These are phyloP conservation scores for Ridgeia piscesae DNA, from an alignment of 1,140 invertebrate genomes.

Conservation along the genomic window DNA sequence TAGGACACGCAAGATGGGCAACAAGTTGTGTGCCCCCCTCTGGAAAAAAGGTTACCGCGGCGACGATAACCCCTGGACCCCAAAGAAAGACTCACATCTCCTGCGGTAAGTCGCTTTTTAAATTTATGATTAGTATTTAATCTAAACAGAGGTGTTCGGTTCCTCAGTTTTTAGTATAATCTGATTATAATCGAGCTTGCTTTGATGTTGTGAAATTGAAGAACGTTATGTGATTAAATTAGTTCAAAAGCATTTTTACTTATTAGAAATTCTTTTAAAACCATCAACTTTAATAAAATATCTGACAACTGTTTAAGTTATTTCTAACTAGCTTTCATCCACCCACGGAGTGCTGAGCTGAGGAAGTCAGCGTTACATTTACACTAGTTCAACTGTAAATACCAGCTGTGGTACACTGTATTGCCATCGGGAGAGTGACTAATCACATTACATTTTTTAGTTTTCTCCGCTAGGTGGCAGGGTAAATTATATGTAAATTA, in stretches of 20 bases:
- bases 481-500: too few species aligned
- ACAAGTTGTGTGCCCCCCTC: constrained; percentile 88
- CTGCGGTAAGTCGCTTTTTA: constrained; percentile 71
- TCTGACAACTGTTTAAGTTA: background rate
- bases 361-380: too few species aligned
- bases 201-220: constrained; percentile 7
- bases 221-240: constrained; percentile 1
- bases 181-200: background rate
- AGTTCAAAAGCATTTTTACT: background rate
- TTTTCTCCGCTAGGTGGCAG: too few species aligned
- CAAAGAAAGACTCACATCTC: constrained; percentile 67
- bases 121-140: background rate
- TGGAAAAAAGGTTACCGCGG: constrained; percentile 90
- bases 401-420: too few species aligned
- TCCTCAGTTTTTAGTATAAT: background rate
- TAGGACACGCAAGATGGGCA: constrained; percentile 71
- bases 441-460: too few species aligned
- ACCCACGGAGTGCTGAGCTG: too few species aligned
- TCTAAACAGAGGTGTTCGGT: too few species aligned
- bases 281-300: background rate
- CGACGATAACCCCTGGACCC: constrained; percentile 77
- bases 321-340: background rate
- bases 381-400: too few species aligned
- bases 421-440: too few species aligned
- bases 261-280: background rate